phyloP scores from a whole-genome alignment of 1,140 invertebrate species.

The Bombus vancouverensis region DNA sequence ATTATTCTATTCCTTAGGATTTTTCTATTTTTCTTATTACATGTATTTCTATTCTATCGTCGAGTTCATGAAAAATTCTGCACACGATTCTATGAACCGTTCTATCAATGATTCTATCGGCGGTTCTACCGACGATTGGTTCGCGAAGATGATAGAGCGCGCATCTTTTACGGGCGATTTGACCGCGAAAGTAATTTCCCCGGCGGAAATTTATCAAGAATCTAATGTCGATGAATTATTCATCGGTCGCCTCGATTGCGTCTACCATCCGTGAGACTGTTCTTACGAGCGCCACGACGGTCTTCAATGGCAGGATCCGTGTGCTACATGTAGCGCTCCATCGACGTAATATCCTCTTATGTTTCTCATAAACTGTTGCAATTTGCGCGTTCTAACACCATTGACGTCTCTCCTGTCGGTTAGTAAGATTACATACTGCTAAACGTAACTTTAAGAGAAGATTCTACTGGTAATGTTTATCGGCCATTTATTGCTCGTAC shows the following conservation, averaged over 20 bases:
- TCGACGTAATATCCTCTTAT: conserved; percentile 3
- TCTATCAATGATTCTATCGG: background rate
- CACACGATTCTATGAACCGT: background rate
- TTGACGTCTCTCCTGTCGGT: background rate
- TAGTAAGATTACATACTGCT: background rate
- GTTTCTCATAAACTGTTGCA: conserved; percentile 6
- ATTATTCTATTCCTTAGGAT: no score
- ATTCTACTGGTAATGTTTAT: background rate
- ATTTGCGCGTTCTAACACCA: background rate
- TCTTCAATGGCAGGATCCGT: background rate
- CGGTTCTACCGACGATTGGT: background rate
- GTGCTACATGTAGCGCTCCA: background rate
- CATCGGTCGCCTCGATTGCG: conserved; percentile 16
- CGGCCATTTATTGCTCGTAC: background rate
- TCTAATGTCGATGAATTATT: conserved; percentile 38
- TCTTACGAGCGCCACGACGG: background rate
- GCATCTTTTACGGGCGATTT: conserved; percentile 19
- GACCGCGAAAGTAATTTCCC: conserved; percentile 30
- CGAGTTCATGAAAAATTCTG: no score
- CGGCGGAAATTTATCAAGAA: conserved; percentile 37
- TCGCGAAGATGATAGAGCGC: background rate
- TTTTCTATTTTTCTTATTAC: no score
- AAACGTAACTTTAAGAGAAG: background rate
- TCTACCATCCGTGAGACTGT: conserved; percentile 11
- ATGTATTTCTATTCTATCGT: no score